Percentiles rank a stretch among this genome's conserved stretches.
These are phyloP conservation scores for Zygaena filipendulae DNA, from an alignment of 2,888 invertebrate species.

Conservation along the genomic window DNA sequence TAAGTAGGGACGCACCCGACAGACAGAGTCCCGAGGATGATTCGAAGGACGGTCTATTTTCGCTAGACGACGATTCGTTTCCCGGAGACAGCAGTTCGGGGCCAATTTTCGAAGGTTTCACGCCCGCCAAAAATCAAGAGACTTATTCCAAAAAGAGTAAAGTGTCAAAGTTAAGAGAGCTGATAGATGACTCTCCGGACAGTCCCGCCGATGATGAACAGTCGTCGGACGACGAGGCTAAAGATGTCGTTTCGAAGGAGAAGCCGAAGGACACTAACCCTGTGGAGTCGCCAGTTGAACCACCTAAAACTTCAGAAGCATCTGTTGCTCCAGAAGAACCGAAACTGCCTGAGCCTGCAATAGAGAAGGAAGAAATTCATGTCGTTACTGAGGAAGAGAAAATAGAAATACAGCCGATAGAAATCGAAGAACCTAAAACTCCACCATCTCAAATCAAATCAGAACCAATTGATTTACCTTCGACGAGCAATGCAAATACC, in stretches of 20 bases:
- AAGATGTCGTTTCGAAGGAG: conserved; percentile 33
- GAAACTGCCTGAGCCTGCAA: conserved; percentile 23
- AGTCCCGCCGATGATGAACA: conserved; percentile 63
- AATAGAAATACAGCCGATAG: conserved; percentile 17
- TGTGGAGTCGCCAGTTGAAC: conserved; percentile 23
- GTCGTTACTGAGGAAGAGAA: conserved; percentile 23
- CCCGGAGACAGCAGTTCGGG: conserved; percentile 63
- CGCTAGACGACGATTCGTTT: conserved; percentile 70
- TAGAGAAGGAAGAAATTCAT: conserved; percentile 23
- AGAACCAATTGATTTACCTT: conserved; percentile 14
- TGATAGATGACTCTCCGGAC: conserved; percentile 61
- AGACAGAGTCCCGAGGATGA: conserved; percentile 73
- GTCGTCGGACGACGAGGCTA: conserved; percentile 57
- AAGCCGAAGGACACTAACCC: conserved; percentile 29
- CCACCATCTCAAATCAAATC: conserved; percentile 28
- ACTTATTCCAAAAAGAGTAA: conserved; percentile 64
- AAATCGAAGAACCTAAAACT: conserved; percentile 35
- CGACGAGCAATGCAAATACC: conserved; percentile 9
- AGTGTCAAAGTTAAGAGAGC: conserved; percentile 50
- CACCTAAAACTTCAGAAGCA: conserved; percentile 26
- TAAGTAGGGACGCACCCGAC: conserved; percentile 67
- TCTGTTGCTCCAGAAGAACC: conserved; percentile 26
- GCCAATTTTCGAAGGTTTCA: conserved; percentile 66
- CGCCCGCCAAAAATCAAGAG: conserved; percentile 66
- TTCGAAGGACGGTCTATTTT: conserved; percentile 70